A percentile compares a stretch with the other conserved stretches of the same genome.
phyloP scores from a whole-genome alignment of 35 echinoderm and acorn worm genomes.

The Patiria miniata region DNA sequence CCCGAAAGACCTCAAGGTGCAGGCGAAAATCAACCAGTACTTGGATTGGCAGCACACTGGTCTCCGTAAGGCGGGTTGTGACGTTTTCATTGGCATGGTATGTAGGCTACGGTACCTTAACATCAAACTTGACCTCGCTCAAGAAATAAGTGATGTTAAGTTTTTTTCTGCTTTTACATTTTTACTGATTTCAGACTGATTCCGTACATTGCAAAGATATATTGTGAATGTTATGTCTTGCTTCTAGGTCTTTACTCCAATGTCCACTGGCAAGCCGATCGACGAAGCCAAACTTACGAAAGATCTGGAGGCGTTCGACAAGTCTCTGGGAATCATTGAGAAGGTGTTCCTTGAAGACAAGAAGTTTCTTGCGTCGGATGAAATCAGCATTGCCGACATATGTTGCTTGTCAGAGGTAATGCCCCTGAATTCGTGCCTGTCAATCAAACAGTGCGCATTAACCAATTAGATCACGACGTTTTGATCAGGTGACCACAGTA shows the following conservation, averaged over 20 bases:
- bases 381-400: constrained; percentile 9
- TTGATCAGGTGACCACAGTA: no score
- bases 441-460: no score
- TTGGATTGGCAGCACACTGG: constrained; percentile 49
- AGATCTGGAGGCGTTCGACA: not conserved
- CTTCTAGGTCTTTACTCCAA: not conserved
- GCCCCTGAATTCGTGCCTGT: no score
- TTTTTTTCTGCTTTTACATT: no score
- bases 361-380: not conserved
- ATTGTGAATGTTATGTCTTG: no score
- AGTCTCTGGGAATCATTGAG: not conserved
- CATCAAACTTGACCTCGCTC: not conserved
- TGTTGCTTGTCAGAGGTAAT: constrained; percentile 1
- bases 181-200: no score
- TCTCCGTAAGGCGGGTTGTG: not conserved
- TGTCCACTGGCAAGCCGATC: not conserved
- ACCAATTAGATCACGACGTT: no score
- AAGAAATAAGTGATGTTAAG: no score
- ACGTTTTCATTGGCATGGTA: not conserved
- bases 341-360: not conserved
- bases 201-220: no score
- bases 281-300: not conserved
- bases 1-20: constrained; percentile 30
- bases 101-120: not conserved
- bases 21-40: constrained; percentile 37